These are phyloP conservation scores for Phocides pigmalion DNA, from an alignment of 1,140 invertebrate genomes.

Conservation along the genomic window DNA sequence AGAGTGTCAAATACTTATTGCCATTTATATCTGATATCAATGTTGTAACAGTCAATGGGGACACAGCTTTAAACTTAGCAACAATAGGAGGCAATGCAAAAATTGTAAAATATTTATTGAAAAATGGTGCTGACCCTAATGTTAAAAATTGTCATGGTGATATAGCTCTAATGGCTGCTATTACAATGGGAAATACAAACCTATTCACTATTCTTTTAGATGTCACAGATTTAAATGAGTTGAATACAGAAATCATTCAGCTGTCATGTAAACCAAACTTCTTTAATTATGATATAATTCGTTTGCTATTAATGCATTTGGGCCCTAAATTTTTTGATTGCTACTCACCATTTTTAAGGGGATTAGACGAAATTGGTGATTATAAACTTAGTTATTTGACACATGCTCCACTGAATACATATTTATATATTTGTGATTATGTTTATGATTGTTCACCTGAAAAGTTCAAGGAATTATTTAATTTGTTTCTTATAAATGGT, in stretches of 20 bases:
- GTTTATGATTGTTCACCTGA: conserved; percentile 69
- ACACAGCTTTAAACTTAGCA: conserved; percentile 72
- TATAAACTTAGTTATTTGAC: conserved; percentile 55
- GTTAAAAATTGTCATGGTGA: conserved; percentile 61
- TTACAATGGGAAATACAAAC: conserved; percentile 53
- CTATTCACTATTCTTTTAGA: conserved; percentile 68
- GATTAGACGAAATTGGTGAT: conserved; percentile 62
- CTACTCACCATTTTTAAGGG: conserved; percentile 60
- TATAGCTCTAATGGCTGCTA: conserved; percentile 64
- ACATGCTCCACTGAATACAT: conserved; percentile 72
- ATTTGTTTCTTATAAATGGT: conserved; percentile 73
- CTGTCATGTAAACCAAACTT: conserved; percentile 76
- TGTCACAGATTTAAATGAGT: conserved; percentile 54
- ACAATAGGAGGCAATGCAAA: conserved; percentile 57
- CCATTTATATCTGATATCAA: conserved; percentile 75
- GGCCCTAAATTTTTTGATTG: conserved; percentile 75
- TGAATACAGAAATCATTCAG: conserved; percentile 69
- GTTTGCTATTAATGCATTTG: conserved; percentile 63
- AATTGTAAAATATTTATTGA: conserved; percentile 66
- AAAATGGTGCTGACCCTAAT: conserved; percentile 70
- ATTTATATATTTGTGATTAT: conserved; percentile 77
- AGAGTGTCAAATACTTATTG: conserved; percentile 58
- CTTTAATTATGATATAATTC: conserved; percentile 73
- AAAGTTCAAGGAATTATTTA: conserved; percentile 69
- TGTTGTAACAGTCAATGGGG: conserved; percentile 58